Percentiles rank a stretch among this genome's conserved stretches.
These are phyloP conservation scores for Acanthochromis polyacanthus DNA, from an alignment of 2,113 vertebrate species.

Conservation along the genomic window DNA sequence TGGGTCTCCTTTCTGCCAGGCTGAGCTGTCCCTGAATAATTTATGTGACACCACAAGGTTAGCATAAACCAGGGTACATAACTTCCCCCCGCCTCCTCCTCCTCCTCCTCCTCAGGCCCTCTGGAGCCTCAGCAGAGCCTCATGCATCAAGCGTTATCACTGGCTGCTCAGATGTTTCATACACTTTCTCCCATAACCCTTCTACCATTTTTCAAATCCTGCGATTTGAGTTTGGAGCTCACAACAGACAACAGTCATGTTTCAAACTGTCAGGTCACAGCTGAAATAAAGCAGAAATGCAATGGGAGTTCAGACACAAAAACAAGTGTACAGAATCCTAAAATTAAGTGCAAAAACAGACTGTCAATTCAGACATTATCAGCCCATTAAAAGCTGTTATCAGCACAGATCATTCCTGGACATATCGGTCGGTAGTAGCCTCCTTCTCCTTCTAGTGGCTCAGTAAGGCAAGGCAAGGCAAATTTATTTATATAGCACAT, in stretches of 20 bases:
- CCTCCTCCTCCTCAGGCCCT: slow-evolving; percentile 18
- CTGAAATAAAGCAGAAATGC: background rate
- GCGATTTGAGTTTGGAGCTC: background rate
- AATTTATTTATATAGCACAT: too few relatives aligned
- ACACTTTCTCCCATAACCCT: background rate
- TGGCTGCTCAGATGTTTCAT: slow-evolving; percentile 11
- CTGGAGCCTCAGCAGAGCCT: background rate
- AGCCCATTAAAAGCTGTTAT: too few relatives aligned
- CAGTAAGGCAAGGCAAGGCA: too few relatives aligned
- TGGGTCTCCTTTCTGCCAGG: slow-evolving; percentile 60
- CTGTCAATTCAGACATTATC: too few relatives aligned
- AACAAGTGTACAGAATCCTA: too few relatives aligned
- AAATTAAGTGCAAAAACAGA: too few relatives aligned
- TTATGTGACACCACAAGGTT: slow-evolving; percentile 65
- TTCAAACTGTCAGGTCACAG: slow-evolving; percentile 9
- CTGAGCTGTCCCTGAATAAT: slow-evolving; percentile 62
- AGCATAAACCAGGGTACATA: slow-evolving; percentile 39
- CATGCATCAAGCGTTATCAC: slow-evolving; percentile 36
- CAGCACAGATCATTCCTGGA: too few relatives aligned
- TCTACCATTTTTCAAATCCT: slow-evolving; percentile 6
- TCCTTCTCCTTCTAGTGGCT: too few relatives aligned
- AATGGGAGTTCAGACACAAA: background rate
- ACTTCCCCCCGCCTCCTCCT: background rate
- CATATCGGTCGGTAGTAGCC: too few relatives aligned
- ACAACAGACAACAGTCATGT: background rate